Conservation (phyloP, 2,797 vertebrate genomes). For the Gila robusta region DNA sequence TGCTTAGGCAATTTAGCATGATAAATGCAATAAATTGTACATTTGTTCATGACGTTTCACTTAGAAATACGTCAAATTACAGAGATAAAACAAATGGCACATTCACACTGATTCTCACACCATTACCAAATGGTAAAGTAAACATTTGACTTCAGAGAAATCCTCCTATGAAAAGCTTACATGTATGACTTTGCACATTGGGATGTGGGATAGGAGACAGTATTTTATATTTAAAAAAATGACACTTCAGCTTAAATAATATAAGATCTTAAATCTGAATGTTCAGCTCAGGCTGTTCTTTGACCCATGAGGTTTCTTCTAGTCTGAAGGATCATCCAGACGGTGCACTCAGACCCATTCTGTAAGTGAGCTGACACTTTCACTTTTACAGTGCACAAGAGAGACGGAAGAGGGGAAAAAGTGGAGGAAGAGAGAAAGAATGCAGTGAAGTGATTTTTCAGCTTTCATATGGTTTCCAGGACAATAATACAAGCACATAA, state of each 20-base stretch:
- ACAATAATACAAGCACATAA: not conserved
- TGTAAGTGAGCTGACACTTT: conserved; percentile 39
- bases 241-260: not conserved
- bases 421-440: conserved; percentile 3
- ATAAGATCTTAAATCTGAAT: not conserved
- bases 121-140: not conserved
- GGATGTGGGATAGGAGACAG: not conserved
- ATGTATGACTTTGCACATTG: not conserved
- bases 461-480: not conserved
- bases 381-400: conserved; percentile 39
- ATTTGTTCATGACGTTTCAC: not conserved
- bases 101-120: not conserved
- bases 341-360: conserved; percentile 6
- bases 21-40: not conserved
- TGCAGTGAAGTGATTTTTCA: not conserved
- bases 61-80: not conserved
- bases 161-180: not conserved
- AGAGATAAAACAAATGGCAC: not conserved
- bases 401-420: not conserved
- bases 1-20: not conserved
- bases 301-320: conserved; percentile 25
- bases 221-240: not conserved
- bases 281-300: conserved; percentile 6
- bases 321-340: conserved; percentile 35
- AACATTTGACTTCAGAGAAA: not conserved